phyloP scores from a whole-genome alignment of 2,888 invertebrate genomes.

The Octonoba sinensis region DNA sequence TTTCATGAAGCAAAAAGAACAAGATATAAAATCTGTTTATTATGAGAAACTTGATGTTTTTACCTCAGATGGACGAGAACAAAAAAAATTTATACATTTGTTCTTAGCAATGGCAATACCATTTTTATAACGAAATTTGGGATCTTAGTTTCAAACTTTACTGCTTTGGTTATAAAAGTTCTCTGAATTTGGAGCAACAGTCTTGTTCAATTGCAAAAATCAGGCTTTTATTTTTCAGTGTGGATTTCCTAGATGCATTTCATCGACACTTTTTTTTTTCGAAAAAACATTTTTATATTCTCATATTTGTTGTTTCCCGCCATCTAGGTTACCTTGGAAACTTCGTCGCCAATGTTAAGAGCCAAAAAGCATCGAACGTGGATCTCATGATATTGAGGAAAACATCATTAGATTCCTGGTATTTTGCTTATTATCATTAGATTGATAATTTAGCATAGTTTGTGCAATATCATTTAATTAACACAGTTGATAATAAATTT shows the following conservation, averaged over 20 bases:
- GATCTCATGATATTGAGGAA: too few species aligned
- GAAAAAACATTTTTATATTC: too few species aligned
- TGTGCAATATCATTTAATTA: too few species aligned
- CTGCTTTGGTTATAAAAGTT: conserved; percentile 31
- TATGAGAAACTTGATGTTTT: conserved; percentile 33
- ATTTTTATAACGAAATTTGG: conserved; percentile 39
- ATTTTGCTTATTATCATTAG: too few species aligned
- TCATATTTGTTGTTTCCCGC: too few species aligned
- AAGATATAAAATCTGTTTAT: conserved; percentile 11
- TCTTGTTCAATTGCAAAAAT: conserved; percentile 41
- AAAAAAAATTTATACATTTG: conserved; percentile 40
- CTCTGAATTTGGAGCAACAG: conserved; percentile 25
- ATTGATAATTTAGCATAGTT: too few species aligned
- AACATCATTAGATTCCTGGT: too few species aligned
- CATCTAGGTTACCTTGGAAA: too few species aligned
- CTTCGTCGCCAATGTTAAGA: too few species aligned
- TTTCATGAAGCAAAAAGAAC: conserved; percentile 4
- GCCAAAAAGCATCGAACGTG: too few species aligned
- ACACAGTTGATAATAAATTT: too few species aligned
- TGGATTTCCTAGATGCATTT: background rate
- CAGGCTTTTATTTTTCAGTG: conserved; percentile 31
- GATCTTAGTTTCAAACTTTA: conserved; percentile 30
- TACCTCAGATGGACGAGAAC: conserved; percentile 33
- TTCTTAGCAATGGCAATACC: conserved; percentile 6
- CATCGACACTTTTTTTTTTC: too few species aligned